Conservation (phyloP, 64 coral and sea anemone species). For the Trachythela sp. region DNA sequence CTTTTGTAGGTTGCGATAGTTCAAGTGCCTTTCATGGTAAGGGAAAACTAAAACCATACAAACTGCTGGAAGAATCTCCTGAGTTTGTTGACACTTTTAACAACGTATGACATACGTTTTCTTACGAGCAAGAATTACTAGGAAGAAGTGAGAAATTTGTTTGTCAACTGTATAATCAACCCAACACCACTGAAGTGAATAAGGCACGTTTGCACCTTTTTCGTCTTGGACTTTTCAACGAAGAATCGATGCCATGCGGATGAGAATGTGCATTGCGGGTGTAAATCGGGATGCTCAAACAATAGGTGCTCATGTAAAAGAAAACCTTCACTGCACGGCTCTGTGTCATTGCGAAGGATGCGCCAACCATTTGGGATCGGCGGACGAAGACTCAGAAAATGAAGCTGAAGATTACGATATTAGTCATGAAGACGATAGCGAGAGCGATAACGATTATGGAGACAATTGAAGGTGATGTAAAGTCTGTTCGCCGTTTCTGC, state of each 20-base stretch:
- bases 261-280: neutral
- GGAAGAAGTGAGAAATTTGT: neutral
- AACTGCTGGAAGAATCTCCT: neutral
- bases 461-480: neutral
- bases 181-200: neutral
- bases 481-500: neutral
- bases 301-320: neutral
- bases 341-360: neutral
- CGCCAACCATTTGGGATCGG: neutral
- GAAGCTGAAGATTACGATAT: neutral
- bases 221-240: neutral
- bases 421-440: neutral
- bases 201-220: constrained; percentile 3
- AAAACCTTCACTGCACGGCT: neutral
- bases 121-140: neutral
- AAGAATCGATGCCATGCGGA: neutral
- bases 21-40: neutral
- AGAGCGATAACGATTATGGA: neutral
- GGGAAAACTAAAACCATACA: neutral
- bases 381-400: neutral
- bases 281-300: neutral
- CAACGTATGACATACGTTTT: neutral
- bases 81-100: neutral
- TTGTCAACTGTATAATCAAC: neutral
- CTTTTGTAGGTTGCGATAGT: constrained; percentile 8